phyloP scores from a whole-genome alignment of 2,888 invertebrate genomes.

The Neoascia interrupta region DNA sequence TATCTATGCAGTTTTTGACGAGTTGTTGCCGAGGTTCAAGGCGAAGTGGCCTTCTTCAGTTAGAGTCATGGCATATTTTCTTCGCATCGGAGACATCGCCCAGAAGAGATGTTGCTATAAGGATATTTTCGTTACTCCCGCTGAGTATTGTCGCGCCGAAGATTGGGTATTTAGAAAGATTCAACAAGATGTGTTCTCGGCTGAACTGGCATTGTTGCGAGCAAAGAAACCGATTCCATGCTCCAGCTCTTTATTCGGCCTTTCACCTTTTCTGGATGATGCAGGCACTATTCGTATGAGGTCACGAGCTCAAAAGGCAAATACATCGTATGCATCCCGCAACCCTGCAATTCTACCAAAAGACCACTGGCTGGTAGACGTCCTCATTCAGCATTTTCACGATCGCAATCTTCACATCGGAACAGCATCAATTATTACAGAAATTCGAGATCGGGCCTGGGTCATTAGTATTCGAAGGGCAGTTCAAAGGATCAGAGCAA shows the following conservation, averaged over 20 bases:
- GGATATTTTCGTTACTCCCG: no score
- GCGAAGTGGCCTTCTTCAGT: neutral
- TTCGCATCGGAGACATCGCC: slow-evolving; percentile 1
- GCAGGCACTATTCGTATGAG: slow-evolving; percentile 6
- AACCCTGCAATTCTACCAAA: neutral
- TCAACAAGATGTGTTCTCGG: neutral
- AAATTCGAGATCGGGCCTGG: neutral
- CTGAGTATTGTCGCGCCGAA: neutral
- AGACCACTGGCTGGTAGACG: neutral
- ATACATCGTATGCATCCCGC: neutral
- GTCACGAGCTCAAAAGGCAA: neutral
- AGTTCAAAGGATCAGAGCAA: neutral
- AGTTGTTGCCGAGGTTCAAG: neutral
- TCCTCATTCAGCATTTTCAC: neutral
- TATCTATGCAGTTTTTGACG: neutral
- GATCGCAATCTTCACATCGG: neutral
- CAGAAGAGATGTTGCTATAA: no score
- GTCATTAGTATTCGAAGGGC: neutral
- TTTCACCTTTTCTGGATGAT: slow-evolving; percentile 4
- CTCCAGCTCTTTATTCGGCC: neutral
- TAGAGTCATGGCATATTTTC: neutral
- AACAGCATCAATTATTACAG: neutral
- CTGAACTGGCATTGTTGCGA: neutral
- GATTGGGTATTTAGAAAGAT: slow-evolving; percentile 1
- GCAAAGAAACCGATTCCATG: neutral